Evolutionary conservation across 2,888 invertebrate species (phyloP), one percentile per base, ranked within the genome.

Genomic region (Bugula neritina): DNA sequence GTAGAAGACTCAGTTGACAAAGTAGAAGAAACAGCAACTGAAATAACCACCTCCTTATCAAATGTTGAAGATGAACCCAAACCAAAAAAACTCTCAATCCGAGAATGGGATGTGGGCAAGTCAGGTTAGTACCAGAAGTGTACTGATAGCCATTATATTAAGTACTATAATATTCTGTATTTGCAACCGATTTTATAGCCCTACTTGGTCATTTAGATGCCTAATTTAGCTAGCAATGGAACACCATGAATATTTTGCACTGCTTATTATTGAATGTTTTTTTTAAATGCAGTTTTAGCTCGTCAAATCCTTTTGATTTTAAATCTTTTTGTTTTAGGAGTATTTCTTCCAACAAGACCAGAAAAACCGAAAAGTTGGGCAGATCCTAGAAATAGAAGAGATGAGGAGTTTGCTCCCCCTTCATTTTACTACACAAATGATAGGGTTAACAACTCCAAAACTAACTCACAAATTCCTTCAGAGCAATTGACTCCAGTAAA

Each of bases 51-150:
- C 43, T n/a, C n/a, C n/a, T n/a, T n/a, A n/a, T n/a, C n/a, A n/a
- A 43, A 43, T 5, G 43, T 43, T 43, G 43, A 43, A 17, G 43
- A 43, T 43, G 43, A 43, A 17, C 43, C 43, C 5, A 17, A 10
- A 43, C 10, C 5, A 5, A 71, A 71, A 71, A 71, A 35, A 74
- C 76, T 23, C 71, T 25, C 63, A 3, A 63, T 76, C 5, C 74
- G 80, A 70, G 80, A 81, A 58, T 80, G 80, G 80, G 80, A 81
- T 73, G 77, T 76, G 71, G 80, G 79, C 29, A 80, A 80, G 76
- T 76, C 77, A 72, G 75, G 77, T 77, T 75, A 73, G 69, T 29
- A n/a, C n/a, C n/a, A n/a, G n/a, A n/a, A n/a, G n/a, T n/a, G n/a
- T n/a, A n/a, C n/a, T n/a, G n/a, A n/a, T n/a, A n/a, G n/a, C n/a